Percentiles rank a stretch among this genome's conserved stretches.
Evolutionary conservation across 2,113 vertebrate genomes (phyloP).

Genomic region (Antechinus stuartii): DNA sequence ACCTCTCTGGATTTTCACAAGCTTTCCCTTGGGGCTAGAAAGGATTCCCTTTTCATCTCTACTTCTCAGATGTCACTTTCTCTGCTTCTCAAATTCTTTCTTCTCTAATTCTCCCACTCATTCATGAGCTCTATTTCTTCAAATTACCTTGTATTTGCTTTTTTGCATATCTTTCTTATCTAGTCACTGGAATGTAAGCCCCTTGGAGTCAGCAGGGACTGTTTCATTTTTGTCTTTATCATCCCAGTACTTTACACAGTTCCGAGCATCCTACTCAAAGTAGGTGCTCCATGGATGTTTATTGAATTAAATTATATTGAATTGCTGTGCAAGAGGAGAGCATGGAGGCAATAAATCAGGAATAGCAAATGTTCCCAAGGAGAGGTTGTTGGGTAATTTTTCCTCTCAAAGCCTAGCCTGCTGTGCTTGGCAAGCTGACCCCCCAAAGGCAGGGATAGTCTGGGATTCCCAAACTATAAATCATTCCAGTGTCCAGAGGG

Average conservation of each 20-base stretch:
- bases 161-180: background rate
- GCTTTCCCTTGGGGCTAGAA: background rate
- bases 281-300: background rate
- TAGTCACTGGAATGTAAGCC: background rate
- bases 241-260: background rate
- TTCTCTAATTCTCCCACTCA: background rate
- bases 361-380: background rate
- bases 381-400: background rate
- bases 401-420: background rate
- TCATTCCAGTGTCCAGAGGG: background rate
- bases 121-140: background rate
- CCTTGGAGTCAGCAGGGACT: background rate
- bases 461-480: background rate
- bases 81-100: background rate
- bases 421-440: constrained; percentile 4
- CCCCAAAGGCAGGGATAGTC: background rate
- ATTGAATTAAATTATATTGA: background rate
- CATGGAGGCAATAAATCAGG: background rate
- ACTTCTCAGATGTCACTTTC: background rate
- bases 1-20: background rate
- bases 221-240: background rate
- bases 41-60: background rate
- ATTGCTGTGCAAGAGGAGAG: background rate
- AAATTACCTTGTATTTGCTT: background rate
- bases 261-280: background rate